Evolutionary conservation across 2,797 vertebrate genomes (phyloP), one percentile per base, ranked within the genome.

Genomic region (Scarus forsteni): DNA sequence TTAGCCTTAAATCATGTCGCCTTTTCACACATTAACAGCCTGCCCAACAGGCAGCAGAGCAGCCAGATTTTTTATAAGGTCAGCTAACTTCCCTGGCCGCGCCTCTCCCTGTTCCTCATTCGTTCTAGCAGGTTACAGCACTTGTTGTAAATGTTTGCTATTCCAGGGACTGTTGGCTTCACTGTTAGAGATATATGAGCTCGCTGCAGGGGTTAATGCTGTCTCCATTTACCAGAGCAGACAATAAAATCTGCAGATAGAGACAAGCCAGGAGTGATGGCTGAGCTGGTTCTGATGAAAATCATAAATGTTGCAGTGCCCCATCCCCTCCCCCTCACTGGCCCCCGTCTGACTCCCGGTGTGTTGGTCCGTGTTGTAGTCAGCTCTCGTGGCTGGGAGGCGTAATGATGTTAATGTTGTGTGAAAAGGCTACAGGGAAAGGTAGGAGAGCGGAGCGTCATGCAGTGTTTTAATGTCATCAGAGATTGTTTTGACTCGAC

Each of bases 51-150:
- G 84, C 84, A 81, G 72, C 76, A 72, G 73, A 83, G 86, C 79
- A 79, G 83, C 67, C 81, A 86, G 85, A 81, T 75, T 82, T 92
- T 91, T 93, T 88, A 92, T 91, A 90, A 93, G 92, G 91, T 92
- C 92, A 92, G 82, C 84, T 81, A 76, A 84, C 86, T 81, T 85
- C 80, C 76, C 55, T 65, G 65, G 45, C 66, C 7, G 52, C 52
- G 53, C 79, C 79, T 74, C 60, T 60, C 85, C 57, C 83, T 62
- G 62, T 72, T 78, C 73, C 35, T 67, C 44, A 54, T 86, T 80
- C 15, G 15, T 70, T 75, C 49, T 43, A 35, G 44, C 70, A 58
- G 18, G 84, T 90, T 88, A 88, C 79, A 76, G 88, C 66, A 56
- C 77, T 77, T 85, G 75, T 83, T 85, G 84, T 92, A 90, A 92